Evolutionary conservation across 2,888 invertebrate species (phyloP).

Genomic region (Andrena bucephala): DNA sequence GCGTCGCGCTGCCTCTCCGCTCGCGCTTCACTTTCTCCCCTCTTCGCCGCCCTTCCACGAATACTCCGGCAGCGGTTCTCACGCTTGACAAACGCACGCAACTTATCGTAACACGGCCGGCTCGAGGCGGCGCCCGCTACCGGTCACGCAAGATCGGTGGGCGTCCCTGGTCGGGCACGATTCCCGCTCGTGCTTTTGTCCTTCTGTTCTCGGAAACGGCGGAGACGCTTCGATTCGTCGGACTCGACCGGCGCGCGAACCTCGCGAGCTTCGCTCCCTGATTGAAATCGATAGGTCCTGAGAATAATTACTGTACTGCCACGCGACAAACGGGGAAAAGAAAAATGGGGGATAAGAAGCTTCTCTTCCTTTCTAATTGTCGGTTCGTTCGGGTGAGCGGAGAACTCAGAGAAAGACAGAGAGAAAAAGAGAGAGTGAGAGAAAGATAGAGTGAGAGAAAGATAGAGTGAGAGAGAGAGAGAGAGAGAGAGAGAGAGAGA

Average conservation of each 20-base stretch:
- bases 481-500: neutral
- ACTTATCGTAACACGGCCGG: slow-evolving; percentile 33
- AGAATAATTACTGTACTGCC: slow-evolving; percentile 65
- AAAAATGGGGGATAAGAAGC: neutral
- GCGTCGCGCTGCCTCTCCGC: slow-evolving; percentile 44
- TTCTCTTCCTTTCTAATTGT: neutral
- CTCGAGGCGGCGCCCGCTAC: slow-evolving; percentile 36
- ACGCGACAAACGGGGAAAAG: slow-evolving; percentile 29
- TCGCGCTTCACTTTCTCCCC: neutral
- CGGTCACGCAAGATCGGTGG: slow-evolving; percentile 6
- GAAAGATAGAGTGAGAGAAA: neutral
- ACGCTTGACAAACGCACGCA: slow-evolving; percentile 53
- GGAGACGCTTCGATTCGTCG: slow-evolving; percentile 21
- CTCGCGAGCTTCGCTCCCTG: slow-evolving; percentile 38
- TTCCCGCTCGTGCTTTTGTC: too few relatives aligned
- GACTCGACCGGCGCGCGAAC: slow-evolving; percentile 4
- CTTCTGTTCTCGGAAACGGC: slow-evolving; percentile 1
- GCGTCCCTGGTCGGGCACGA: neutral
- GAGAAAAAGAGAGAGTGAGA: neutral
- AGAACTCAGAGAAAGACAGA: neutral
- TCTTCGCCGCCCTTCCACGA: neutral
- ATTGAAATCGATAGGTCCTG: slow-evolving; percentile 66
- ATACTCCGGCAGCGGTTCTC: slow-evolving; percentile 49
- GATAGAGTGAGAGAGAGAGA: neutral
- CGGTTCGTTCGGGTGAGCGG: neutral